Evolutionary conservation across 2,797 vertebrate genomes (phyloP).

Genomic region (Periparus ater): DNA sequence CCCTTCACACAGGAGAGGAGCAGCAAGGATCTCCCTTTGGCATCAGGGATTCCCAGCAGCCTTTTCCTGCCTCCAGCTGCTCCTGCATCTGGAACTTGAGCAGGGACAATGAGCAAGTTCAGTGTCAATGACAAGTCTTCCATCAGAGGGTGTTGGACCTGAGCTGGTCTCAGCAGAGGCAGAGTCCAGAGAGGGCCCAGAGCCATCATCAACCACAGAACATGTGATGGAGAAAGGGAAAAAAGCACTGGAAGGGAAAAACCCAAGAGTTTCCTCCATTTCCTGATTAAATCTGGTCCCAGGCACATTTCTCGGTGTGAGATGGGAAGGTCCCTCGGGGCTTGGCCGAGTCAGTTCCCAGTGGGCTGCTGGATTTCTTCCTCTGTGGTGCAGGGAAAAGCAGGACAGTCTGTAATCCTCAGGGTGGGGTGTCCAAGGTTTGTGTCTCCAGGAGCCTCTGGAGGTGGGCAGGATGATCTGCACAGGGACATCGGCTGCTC

Average conservation of each 20-base stretch:
- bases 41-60: not conserved
- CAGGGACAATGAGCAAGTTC: not conserved
- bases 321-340: not conserved
- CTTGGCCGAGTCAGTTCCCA: rapidly evolving
- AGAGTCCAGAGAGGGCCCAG: not conserved
- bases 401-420: not conserved
- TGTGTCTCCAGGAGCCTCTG: not conserved
- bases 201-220: not conserved
- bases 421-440: rapidly evolving
- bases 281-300: not conserved
- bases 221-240: not conserved
- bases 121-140: rapidly evolving
- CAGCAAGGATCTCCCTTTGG: not conserved
- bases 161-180: not conserved
- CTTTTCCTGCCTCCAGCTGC: not conserved
- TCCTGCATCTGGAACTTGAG: not conserved
- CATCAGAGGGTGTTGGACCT: rapidly evolving
- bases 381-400: rapidly evolving
- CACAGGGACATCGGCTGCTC: rapidly evolving
- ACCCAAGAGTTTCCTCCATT: not conserved
- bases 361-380: not conserved
- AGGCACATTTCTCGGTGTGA: not conserved
- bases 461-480: not conserved
- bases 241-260: not conserved
- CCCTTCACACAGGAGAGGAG: not conserved